Percentiles rank a stretch among this genome's conserved stretches.
Conservation (phyloP, 2,797 vertebrate genomes). For the Myripristis murdjan region DNA sequence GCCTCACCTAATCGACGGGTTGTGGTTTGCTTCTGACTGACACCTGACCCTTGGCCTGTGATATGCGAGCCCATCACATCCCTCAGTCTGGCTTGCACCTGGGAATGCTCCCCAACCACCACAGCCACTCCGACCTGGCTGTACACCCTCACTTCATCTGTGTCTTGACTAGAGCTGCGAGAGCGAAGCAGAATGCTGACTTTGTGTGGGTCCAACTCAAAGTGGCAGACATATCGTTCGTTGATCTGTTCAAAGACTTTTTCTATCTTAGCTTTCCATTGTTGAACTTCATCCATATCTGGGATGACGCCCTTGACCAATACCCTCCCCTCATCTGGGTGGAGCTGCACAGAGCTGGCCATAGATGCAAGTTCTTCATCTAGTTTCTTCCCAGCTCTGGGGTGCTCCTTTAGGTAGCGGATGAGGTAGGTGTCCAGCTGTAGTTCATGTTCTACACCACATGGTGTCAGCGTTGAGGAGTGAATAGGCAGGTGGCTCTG, state of each 20-base stretch:
- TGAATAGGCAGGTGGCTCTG: too few relatives aligned
- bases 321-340: constrained; percentile 42
- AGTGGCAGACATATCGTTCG: constrained; percentile 53
- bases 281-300: neutral
- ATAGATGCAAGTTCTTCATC: constrained; percentile 30
- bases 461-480: neutral
- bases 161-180: constrained; percentile 1
- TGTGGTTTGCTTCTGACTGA: constrained; percentile 20
- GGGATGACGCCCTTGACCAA: constrained; percentile 19
- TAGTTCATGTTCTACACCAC: constrained; percentile 38
- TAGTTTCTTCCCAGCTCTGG: constrained; percentile 31
- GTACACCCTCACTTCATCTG: constrained; percentile 61
- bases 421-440: constrained; percentile 35
- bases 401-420: constrained; percentile 51
- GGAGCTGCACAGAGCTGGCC: constrained; percentile 52
- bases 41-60: neutral
- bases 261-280: constrained; percentile 50
- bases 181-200: constrained; percentile 52
- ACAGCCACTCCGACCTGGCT: constrained; percentile 41
- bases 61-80: neutral
- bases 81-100: constrained; percentile 47
- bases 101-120: constrained; percentile 57
- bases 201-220: constrained; percentile 54
- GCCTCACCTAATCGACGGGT: constrained; percentile 42
- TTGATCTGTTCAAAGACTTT: constrained; percentile 45